Conservation (phyloP, 1,140 invertebrate genomes). For the honey bee (Apis mellifera) region DNA sequence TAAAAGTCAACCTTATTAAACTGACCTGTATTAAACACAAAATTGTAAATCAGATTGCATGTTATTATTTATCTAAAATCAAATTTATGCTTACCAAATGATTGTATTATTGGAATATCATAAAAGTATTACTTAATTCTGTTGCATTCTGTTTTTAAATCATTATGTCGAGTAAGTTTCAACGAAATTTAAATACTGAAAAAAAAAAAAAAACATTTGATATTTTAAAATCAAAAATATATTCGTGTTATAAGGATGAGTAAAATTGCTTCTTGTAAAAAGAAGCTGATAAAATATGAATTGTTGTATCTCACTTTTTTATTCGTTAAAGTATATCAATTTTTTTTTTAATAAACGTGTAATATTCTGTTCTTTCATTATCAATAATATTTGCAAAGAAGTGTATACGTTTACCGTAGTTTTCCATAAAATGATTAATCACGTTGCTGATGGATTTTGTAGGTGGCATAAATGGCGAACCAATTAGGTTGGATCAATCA, state of each 20-base stretch:
- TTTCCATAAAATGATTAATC: background rate
- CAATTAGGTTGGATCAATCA: constrained; percentile 10
- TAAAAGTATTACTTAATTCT: no score
- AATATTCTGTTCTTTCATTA: background rate
- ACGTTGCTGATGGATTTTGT: background rate
- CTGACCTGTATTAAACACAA: background rate
- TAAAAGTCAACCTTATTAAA: background rate
- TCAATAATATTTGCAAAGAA: background rate
- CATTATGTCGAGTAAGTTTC: no score
- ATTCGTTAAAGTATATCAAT: no score
- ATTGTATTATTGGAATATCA: no score
- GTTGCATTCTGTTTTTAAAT: no score
- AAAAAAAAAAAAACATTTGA: no score
- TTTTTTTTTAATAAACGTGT: background rate
- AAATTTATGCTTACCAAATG: no score
- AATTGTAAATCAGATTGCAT: background rate
- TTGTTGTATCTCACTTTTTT: background rate
- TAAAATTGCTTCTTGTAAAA: no score
- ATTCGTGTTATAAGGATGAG: no score
- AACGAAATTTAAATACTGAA: no score
- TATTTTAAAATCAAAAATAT: no score
- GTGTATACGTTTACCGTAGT: background rate
- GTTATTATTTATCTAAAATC: no score
- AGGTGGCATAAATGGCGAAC: background rate
- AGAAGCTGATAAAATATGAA: background rate